A percentile compares a stretch with the other conserved stretches of the same genome.
These are phyloP conservation scores for Herminia tarsipennalis DNA, from an alignment of 2,888 invertebrate genomes.

Conservation along the genomic window DNA sequence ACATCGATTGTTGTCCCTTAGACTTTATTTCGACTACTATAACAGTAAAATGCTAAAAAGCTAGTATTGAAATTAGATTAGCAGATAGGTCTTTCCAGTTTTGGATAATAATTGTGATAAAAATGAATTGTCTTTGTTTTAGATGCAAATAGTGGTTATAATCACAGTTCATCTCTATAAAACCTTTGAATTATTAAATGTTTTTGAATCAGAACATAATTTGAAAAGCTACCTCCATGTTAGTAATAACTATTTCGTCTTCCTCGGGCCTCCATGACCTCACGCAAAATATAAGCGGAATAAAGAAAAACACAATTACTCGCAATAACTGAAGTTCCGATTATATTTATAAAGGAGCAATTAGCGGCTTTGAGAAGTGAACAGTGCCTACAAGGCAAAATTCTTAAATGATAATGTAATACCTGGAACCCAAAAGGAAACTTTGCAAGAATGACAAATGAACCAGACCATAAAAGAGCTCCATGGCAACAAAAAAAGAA, in stretches of 20 bases:
- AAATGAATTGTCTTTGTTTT: conserved; percentile 31
- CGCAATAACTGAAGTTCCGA: conserved; percentile 70
- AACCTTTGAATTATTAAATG: conserved; percentile 72
- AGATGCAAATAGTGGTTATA: conserved; percentile 42
- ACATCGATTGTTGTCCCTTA: too few species aligned
- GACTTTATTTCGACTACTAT: too few species aligned
- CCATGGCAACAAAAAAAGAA: too few species aligned
- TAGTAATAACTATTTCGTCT: conserved; percentile 70
- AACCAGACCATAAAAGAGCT: too few species aligned
- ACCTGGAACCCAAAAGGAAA: conserved; percentile 71
- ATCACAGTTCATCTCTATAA: conserved; percentile 63
- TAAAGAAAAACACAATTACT: conserved; percentile 60
- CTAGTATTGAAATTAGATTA: too few species aligned
- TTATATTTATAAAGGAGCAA: conserved; percentile 69
- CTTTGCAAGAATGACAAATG: conserved; percentile 77
- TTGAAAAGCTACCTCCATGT: conserved; percentile 70
- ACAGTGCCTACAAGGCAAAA: conserved; percentile 64
- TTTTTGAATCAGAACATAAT: conserved; percentile 62
- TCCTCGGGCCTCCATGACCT: conserved; percentile 59
- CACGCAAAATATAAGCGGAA: conserved; percentile 63
- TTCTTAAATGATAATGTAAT: conserved; percentile 62
- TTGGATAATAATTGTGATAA: neutral
- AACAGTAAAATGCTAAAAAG: too few species aligned
- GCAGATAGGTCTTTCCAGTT: too few species aligned
- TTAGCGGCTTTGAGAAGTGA: conserved; percentile 61